A percentile compares a stretch with the other conserved stretches of the same genome.
Conservation (phyloP, 2,113 vertebrate genomes). For the Xyliphius kryptos region DNA sequence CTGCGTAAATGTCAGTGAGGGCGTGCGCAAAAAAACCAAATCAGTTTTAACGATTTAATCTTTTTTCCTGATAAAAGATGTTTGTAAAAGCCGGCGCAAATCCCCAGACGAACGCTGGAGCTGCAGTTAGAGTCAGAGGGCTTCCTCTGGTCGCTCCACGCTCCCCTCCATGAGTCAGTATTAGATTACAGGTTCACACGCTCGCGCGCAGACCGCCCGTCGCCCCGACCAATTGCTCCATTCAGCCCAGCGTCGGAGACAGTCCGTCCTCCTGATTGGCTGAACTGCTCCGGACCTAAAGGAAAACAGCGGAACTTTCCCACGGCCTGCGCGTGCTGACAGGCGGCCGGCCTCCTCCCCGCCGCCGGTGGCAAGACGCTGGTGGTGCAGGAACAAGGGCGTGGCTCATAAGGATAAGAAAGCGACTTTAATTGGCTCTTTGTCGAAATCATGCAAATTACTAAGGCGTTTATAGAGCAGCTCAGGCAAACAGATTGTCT, state of each 20-base stretch:
- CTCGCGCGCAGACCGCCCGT: slow-evolving; percentile 72
- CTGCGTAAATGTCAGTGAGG: too few relatives aligned
- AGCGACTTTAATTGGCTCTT: slow-evolving; percentile 54
- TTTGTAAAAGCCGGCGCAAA: too few relatives aligned
- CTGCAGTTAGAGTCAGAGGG: slow-evolving; percentile 53
- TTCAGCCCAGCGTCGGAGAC: slow-evolving; percentile 70
- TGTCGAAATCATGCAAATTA: slow-evolving; percentile 45
- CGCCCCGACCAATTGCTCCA: slow-evolving; percentile 73
- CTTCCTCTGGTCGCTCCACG: too few relatives aligned
- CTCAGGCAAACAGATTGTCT: too few relatives aligned
- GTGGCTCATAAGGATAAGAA: slow-evolving; percentile 44
- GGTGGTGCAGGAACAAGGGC: slow-evolving; percentile 28
- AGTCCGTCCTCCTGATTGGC: slow-evolving; percentile 62
- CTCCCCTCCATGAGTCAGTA: slow-evolving; percentile 65
- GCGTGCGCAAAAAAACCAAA: too few relatives aligned
- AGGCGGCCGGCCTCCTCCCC: slow-evolving; percentile 72
- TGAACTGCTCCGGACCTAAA: slow-evolving; percentile 55
- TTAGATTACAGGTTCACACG: slow-evolving; percentile 80
- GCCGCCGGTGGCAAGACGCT: slow-evolving; percentile 50
- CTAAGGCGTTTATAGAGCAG: slow-evolving; percentile 28
- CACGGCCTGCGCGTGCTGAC: slow-evolving; percentile 84
- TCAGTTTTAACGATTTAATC: too few relatives aligned
- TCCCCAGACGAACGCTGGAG: slow-evolving; percentile 48
- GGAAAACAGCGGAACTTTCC: slow-evolving; percentile 72
- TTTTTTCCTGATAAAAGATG: too few relatives aligned